phyloP scores from a whole-genome alignment of 2,113 vertebrate species.

The Gila orcuttii region DNA sequence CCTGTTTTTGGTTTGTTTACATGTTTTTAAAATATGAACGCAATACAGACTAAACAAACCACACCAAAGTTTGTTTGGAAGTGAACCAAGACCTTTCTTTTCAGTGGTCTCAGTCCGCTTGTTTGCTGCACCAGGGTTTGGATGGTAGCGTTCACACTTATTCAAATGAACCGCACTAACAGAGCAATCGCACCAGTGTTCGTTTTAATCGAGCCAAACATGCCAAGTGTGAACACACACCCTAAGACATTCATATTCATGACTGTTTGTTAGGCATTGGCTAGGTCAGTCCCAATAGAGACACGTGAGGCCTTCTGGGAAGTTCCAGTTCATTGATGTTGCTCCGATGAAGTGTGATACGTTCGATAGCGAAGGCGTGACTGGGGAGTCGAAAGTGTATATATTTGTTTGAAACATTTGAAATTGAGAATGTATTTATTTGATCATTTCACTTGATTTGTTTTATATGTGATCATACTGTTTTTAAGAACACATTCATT shows the following conservation, averaged over 20 bases:
- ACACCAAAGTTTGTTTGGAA: too few relatives aligned
- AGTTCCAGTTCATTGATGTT: neutral
- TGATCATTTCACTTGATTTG: slow-evolving; percentile 43
- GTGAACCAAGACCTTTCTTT: too few relatives aligned
- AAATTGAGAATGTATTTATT: slow-evolving; percentile 63
- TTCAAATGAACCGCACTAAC: too few relatives aligned
- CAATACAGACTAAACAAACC: too few relatives aligned
- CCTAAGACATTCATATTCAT: neutral
- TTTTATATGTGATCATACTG: slow-evolving; percentile 31
- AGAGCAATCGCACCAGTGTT: too few relatives aligned
- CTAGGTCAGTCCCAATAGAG: slow-evolving; percentile 8
- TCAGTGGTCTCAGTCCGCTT: too few relatives aligned
- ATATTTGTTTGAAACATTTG: slow-evolving; percentile 49
- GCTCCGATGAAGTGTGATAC: slow-evolving; percentile 18
- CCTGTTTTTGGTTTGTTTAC: too few relatives aligned
- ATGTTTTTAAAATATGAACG: too few relatives aligned
- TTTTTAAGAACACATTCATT: slow-evolving; percentile 47
- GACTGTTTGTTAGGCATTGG: slow-evolving; percentile 14
- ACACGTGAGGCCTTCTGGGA: slow-evolving; percentile 19
- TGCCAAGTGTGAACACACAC: too few relatives aligned
- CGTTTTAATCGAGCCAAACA: too few relatives aligned
- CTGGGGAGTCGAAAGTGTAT: slow-evolving; percentile 43
- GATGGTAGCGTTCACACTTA: too few relatives aligned
- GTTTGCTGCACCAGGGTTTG: too few relatives aligned
- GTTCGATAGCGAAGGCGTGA: slow-evolving; percentile 11